Conservation (phyloP, 2,888 invertebrate genomes). For the Macrosiphum euphorbiae region DNA sequence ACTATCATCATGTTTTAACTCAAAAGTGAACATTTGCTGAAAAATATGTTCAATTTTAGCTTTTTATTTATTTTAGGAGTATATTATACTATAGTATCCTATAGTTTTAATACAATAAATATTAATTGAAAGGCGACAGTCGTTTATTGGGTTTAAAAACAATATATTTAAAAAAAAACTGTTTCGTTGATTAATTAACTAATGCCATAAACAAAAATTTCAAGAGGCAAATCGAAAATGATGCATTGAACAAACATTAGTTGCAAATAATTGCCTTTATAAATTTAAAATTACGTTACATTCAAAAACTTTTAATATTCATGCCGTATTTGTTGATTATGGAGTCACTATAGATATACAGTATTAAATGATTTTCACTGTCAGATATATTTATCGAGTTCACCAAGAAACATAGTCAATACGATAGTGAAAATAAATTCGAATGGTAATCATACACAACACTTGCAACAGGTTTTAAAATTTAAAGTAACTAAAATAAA, state of each 20-base stretch:
- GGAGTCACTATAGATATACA: neutral
- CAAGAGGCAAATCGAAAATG: neutral
- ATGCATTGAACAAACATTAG: constrained; percentile 15
- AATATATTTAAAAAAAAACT: neutral
- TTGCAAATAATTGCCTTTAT: neutral
- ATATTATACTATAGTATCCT: neutral
- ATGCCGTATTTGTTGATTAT: neutral
- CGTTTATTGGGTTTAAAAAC: constrained; percentile 12
- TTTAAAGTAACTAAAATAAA: no score
- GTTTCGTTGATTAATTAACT: neutral
- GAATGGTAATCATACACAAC: neutral
- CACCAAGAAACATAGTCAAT: neutral
- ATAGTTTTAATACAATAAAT: neutral
- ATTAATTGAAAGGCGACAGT: neutral
- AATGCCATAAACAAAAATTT: constrained; percentile 19
- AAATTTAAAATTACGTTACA: neutral
- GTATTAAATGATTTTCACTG: neutral
- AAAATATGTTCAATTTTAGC: neutral
- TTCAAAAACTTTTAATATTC: neutral
- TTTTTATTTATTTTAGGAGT: neutral
- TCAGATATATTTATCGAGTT: neutral
- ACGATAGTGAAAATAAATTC: neutral
- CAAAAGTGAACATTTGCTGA: neutral
- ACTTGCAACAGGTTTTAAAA: neutral
- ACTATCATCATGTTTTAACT: neutral